phyloP scores from a whole-genome alignment of 2,113 vertebrate genomes.

The Myrmecophaga tridactyla region DNA sequence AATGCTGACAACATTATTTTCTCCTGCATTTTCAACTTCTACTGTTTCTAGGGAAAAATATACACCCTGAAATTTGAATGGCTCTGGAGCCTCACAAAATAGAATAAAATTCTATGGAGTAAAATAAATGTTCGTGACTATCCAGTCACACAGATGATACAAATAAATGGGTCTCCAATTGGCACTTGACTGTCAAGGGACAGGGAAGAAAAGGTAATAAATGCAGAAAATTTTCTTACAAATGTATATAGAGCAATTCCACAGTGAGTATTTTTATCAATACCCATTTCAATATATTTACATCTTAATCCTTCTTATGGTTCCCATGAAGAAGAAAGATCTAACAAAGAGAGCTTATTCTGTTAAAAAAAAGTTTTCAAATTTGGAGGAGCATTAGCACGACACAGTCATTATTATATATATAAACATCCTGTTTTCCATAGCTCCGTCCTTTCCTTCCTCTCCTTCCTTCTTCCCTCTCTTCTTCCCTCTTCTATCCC shows the following conservation, averaged over 20 bases:
- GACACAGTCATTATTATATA: accelerated
- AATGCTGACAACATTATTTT: neutral
- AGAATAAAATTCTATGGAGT: conserved; percentile 39
- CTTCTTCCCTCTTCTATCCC: too few relatives aligned
- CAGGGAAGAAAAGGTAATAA: accelerated
- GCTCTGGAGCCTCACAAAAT: conserved; percentile 54
- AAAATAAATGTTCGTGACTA: neutral
- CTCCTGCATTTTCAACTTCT: neutral
- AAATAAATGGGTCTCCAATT: neutral
- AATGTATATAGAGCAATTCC: accelerated
- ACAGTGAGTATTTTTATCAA: neutral
- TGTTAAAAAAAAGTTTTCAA: neutral
- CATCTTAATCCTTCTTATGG: neutral
- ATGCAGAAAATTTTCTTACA: neutral
- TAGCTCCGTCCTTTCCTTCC: accelerated
- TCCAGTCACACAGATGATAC: neutral
- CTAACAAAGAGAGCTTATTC: neutral
- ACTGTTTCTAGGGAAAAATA: conserved; percentile 15
- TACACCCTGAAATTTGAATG: conserved; percentile 37
- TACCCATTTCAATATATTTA: neutral
- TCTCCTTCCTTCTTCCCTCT: accelerated
- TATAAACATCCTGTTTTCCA: accelerated
- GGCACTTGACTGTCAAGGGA: conserved; percentile 42
- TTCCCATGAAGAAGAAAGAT: accelerated
- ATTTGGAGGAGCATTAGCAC: neutral